These are phyloP conservation scores for Drosophila kuntzei DNA, from an alignment of 2,888 invertebrate species.

Conservation along the genomic window DNA sequence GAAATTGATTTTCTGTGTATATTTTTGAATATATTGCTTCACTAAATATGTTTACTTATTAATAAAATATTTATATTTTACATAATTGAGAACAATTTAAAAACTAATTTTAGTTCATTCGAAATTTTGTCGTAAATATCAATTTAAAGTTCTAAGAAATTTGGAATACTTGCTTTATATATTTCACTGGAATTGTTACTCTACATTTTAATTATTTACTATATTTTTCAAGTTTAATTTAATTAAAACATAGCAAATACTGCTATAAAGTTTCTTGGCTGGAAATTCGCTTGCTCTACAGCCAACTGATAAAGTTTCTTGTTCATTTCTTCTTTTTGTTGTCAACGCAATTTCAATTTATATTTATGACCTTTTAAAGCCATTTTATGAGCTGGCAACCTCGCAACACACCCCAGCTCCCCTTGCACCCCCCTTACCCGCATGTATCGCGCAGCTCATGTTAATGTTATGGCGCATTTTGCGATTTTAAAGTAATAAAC, in stretches of 20 bases:
- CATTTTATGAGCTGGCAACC: constrained; percentile 76
- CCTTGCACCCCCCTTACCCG: neutral
- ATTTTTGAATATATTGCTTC: too few species aligned
- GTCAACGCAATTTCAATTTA: constrained; percentile 77
- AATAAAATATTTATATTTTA: too few species aligned
- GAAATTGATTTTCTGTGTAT: too few species aligned
- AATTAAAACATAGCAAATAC: neutral
- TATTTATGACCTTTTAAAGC: constrained; percentile 77
- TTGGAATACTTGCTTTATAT: neutral
- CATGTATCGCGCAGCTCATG: constrained; percentile 28
- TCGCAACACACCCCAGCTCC: neutral
- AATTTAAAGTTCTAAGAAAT: neutral
- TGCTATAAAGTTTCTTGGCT: constrained; percentile 1
- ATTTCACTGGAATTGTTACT: neutral
- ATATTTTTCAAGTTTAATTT: neutral
- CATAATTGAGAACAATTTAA: too few species aligned
- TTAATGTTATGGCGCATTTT: constrained; percentile 66
- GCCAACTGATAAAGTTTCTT: constrained; percentile 42
- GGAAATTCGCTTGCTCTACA: neutral
- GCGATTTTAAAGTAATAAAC: constrained; percentile 78
- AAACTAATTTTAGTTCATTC: too few species aligned
- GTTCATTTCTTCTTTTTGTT: constrained; percentile 41
- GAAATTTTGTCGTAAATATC: too few species aligned
- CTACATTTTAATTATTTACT: neutral
- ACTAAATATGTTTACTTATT: too few species aligned